Percentiles rank a stretch among this genome's conserved stretches.
phyloP scores from a whole-genome alignment of 2,888 invertebrate species.

The Atherix ibis region DNA sequence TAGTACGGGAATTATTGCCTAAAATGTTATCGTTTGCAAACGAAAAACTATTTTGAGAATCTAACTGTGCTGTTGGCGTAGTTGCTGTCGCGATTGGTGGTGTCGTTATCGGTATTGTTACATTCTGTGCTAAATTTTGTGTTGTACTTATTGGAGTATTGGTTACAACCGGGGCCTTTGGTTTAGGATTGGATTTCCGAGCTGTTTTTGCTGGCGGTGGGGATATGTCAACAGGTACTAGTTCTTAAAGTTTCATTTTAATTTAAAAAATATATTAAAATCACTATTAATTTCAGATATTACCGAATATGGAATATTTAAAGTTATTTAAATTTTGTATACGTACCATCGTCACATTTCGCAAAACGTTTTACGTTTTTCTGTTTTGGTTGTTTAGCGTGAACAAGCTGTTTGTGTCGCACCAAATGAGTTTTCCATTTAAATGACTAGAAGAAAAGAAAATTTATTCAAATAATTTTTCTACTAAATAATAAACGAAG shows the following conservation, averaged over 20 bases:
- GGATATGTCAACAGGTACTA: slow-evolving; percentile 27
- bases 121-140: slow-evolving; percentile 22
- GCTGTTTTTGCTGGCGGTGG: slow-evolving; percentile 29
- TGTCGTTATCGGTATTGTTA: slow-evolving; percentile 13
- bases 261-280: background rate
- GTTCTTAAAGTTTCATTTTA: slow-evolving; percentile 13
- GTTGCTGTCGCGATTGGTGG: slow-evolving; percentile 8
- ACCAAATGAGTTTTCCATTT: slow-evolving; percentile 33
- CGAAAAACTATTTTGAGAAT: slow-evolving; percentile 7
- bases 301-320: slow-evolving; percentile 1
- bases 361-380: slow-evolving; percentile 29
- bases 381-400: slow-evolving; percentile 27
- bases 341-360: slow-evolving; percentile 28
- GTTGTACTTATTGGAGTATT: slow-evolving; percentile 29
- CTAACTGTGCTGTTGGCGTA: slow-evolving; percentile 8
- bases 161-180: slow-evolving; percentile 21
- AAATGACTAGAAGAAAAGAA: slow-evolving; percentile 20
- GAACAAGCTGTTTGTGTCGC: slow-evolving; percentile 30
- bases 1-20: background rate
- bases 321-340: no score
- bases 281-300: background rate
- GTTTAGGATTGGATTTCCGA: slow-evolving; percentile 26
- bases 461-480: background rate
- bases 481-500: background rate
- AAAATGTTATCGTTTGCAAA: slow-evolving; percentile 2